Evolutionary conservation across 2,797 vertebrate genomes (phyloP), one percentile per base, ranked within the genome.

Genomic region (Coregonus suidteri): DNA sequence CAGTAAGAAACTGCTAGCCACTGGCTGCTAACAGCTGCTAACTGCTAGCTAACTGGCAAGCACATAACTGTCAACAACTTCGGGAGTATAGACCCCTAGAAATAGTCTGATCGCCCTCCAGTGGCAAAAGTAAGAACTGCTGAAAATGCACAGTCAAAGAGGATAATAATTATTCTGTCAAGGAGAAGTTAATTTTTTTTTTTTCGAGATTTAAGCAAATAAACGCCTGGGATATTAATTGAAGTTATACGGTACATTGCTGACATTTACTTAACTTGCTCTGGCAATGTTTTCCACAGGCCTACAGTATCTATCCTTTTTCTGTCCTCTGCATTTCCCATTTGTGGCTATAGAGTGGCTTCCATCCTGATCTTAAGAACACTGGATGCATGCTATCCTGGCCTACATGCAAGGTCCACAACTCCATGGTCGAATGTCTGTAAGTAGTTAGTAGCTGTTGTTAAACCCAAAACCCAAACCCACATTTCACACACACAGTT

Each of bases 331-430:
- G 88, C 82, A 62, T 90, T 89, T 89, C 82, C 86, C 83, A 87
- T 87, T 81, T 82, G 81, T 13, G 1, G 59, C 83, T 81, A 84
- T 80, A 72, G 37, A 41, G 75, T 67, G 7, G 82, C 77, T 90
- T 92, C 89, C 91, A 90, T 87, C 87, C 89, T 84, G 84, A 76
- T 70, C 2, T 65, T 78, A 88, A 89, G 88, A 90, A 30, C 15
- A 88, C 90, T 90, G 91, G 91, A 92, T 88, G 89, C 77, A 81
- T 74, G 82, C 80, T 77, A 25, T 77, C 85, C 31, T 18, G 14
- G 82, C 83, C 72, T 66, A 66, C 30, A 66, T 66, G 14, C 65
- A 66, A 66, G 7, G 30, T 65, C 64, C 64, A 25, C 30, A 65
- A 65, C 25, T 14, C 4, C 31, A 25, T 66, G 14, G 4, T 15